Conservation (phyloP, 2,888 invertebrate genomes). For the Silvanus unidentatus region DNA sequence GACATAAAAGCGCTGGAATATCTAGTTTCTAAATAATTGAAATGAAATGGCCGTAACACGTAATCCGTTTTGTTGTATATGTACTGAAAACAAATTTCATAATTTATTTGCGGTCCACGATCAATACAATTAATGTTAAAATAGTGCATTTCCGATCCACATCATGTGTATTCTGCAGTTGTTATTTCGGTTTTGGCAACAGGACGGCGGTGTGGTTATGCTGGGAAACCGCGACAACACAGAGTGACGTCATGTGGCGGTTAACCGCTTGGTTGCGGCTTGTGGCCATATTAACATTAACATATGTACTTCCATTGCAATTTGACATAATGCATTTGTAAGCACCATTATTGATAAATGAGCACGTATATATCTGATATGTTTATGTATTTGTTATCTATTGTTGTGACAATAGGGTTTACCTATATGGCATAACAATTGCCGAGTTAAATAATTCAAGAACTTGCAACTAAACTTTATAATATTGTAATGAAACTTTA, state of each 20-base stretch:
- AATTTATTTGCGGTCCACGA: constrained; percentile 4
- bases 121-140: constrained; percentile 21
- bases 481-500: too few species aligned
- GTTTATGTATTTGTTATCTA: constrained; percentile 5
- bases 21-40: too few species aligned
- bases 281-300: constrained; percentile 38
- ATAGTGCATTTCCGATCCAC: constrained; percentile 23
- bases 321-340: constrained; percentile 35
- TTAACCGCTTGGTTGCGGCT: constrained; percentile 34
- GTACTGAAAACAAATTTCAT: constrained; percentile 1
- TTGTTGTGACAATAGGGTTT: too few species aligned
- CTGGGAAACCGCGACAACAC: constrained; percentile 33
- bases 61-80: too few species aligned
- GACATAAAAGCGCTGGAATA: too few species aligned
- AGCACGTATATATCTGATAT: constrained; percentile 13
- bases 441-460: too few species aligned
- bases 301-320: constrained; percentile 35
- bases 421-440: too few species aligned
- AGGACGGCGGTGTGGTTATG: constrained; percentile 29
- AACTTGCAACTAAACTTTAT: too few species aligned
- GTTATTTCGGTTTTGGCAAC: constrained; percentile 21
- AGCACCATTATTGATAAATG: constrained; percentile 26
- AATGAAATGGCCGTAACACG: too few species aligned
- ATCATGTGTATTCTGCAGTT: constrained; percentile 17
- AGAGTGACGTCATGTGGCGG: constrained; percentile 35